phyloP scores from a whole-genome alignment of 2,888 invertebrate genomes.

The Cheilosia scutellata region DNA sequence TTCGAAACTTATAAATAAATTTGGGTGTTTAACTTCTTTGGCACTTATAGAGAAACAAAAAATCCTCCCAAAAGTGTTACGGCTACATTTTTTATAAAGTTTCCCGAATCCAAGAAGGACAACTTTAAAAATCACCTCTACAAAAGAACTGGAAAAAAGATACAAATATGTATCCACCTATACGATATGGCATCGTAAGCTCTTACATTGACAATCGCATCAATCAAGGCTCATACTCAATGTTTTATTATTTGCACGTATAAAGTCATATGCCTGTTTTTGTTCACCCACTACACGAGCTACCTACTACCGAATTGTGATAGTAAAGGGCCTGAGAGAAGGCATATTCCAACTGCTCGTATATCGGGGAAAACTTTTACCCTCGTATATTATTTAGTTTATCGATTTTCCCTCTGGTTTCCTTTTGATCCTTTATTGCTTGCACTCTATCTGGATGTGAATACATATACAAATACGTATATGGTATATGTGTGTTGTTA shows the following conservation, averaged over 20 bases:
- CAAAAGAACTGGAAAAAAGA: constrained; percentile 2
- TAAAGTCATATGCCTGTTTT: constrained; percentile 72
- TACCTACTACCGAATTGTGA: constrained; percentile 13
- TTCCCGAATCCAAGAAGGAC: neutral
- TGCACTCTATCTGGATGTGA: constrained; percentile 63
- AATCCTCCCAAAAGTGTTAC: constrained; percentile 9
- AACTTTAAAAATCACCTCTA: constrained; percentile 44
- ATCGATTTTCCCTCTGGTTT: constrained; percentile 74
- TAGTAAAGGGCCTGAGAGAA: constrained; percentile 35
- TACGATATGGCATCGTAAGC: constrained; percentile 38
- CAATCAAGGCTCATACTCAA: constrained; percentile 73
- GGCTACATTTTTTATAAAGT: constrained; percentile 33
- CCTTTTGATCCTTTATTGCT: constrained; percentile 74
- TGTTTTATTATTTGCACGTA: constrained; percentile 75
- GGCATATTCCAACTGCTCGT: constrained; percentile 12
- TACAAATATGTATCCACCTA: neutral
- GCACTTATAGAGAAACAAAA: neutral
- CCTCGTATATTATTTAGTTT: constrained; percentile 75
- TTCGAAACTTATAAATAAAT: constrained; percentile 40
- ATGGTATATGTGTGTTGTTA: neutral
- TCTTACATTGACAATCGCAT: constrained; percentile 70
- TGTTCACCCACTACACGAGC: constrained; percentile 47
- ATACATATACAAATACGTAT: neutral
- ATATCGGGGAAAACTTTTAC: constrained; percentile 59
- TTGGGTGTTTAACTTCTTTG: constrained; percentile 29